phyloP scores from a whole-genome alignment of 2,113 vertebrate species.

The Cinclus mexicanus region DNA sequence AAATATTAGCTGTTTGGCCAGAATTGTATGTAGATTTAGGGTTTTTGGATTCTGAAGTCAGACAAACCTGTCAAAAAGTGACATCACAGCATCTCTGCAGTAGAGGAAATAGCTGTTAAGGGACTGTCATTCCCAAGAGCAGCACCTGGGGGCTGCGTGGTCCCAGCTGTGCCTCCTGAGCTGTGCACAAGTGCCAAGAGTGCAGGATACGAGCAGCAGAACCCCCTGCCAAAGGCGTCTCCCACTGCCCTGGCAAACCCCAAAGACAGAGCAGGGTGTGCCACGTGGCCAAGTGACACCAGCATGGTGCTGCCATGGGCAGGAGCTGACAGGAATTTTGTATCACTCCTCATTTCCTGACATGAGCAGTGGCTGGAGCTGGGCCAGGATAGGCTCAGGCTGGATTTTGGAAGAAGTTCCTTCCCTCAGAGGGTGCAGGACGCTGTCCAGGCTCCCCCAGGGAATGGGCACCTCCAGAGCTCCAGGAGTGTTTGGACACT shows the following conservation, averaged over 20 bases:
- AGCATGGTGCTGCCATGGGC: fast-evolving
- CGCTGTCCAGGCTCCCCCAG: neutral
- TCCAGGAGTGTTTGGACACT: neutral
- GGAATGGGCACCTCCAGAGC: neutral
- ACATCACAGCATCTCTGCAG: neutral
- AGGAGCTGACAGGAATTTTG: fast-evolving
- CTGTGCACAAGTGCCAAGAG: neutral
- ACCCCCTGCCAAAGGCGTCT: neutral
- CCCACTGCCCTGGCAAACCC: neutral
- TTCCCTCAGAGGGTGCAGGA: neutral
- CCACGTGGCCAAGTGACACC: neutral
- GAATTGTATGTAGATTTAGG: neutral
- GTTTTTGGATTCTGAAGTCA: neutral
- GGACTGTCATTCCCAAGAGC: neutral
- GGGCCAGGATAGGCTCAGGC: too few relatives aligned
- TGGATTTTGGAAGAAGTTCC: neutral
- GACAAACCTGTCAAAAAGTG: neutral
- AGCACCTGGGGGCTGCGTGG: neutral
- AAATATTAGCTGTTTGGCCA: conserved; percentile 5
- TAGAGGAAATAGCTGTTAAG: neutral
- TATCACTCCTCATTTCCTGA: neutral
- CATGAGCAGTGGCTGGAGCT: neutral
- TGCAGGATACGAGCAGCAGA: neutral
- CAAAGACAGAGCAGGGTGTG: fast-evolving
- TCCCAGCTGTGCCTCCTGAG: neutral